Evolutionary conservation across 1,140 invertebrate genomes (phyloP).

Genomic region (Bursaphelenchus mucronatus): DNA sequence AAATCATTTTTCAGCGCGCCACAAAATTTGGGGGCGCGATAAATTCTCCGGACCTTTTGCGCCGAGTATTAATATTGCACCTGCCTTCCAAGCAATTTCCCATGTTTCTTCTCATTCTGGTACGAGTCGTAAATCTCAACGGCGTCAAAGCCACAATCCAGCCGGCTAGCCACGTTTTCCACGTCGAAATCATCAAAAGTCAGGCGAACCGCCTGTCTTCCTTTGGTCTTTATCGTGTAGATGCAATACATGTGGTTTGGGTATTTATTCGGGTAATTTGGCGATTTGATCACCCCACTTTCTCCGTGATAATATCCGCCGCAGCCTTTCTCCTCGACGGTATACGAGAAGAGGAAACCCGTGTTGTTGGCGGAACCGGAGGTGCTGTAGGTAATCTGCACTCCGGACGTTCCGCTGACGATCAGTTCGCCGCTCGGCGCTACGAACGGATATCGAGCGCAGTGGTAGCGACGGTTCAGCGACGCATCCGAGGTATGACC

Average conservation of each 20-base stretch:
- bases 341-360: slow-evolving; percentile 50
- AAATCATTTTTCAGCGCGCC: too few species aligned
- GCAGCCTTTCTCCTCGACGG: slow-evolving; percentile 41
- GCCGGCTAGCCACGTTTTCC: slow-evolving; percentile 42
- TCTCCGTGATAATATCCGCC: slow-evolving; percentile 24
- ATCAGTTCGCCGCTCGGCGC: slow-evolving; percentile 47
- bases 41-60: too few species aligned
- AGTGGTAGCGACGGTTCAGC: slow-evolving; percentile 54
- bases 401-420: slow-evolving; percentile 35
- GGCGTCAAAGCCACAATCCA: slow-evolving; percentile 50
- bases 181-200: slow-evolving; percentile 56
- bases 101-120: slow-evolving; percentile 43
- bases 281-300: slow-evolving; percentile 40
- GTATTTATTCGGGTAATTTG: slow-evolving; percentile 54
- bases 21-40: too few species aligned
- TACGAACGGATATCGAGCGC: slow-evolving; percentile 53
- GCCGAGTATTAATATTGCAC: slow-evolving; percentile 19
- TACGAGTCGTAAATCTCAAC: slow-evolving; percentile 55
- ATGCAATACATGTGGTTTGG: slow-evolving; percentile 53
- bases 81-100: slow-evolving; percentile 50
- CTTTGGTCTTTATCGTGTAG: slow-evolving; percentile 60
- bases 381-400: slow-evolving; percentile 53
- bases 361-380: slow-evolving; percentile 43
- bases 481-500: slow-evolving; percentile 44
- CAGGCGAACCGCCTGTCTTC: slow-evolving; percentile 53